Evolutionary conservation across 2,113 vertebrate genomes (phyloP).

Genomic region (Callorhinus ursinus): DNA sequence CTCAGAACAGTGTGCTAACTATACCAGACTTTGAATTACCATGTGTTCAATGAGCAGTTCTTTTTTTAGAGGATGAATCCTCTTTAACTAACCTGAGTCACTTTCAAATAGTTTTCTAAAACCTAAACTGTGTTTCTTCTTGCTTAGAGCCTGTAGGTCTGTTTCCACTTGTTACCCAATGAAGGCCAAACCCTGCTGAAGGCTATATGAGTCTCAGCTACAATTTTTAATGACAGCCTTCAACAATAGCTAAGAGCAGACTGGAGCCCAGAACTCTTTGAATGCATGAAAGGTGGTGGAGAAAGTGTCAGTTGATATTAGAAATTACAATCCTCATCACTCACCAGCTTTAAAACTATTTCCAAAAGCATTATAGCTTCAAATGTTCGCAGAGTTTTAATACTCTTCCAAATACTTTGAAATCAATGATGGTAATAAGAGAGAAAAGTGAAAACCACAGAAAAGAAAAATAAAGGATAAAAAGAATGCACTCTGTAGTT

Average conservation of each 20-base stretch:
- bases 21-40: not conserved
- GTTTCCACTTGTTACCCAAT: not conserved
- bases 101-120: constrained; percentile 24
- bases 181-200: not conserved
- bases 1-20: not conserved
- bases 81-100: not conserved
- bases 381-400: constrained; percentile 28
- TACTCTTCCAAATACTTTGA: constrained; percentile 32
- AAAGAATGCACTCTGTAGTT: not conserved
- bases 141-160: not conserved
- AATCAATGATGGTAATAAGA: not conserved
- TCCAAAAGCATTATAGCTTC: constrained; percentile 49
- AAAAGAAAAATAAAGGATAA: not conserved
- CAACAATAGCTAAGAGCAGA: constrained; percentile 39
- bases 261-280: constrained; percentile 23
- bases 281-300: constrained; percentile 5
- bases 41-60: not conserved
- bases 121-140: not conserved
- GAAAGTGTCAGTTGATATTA: constrained; percentile 56
- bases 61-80: not conserved
- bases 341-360: constrained; percentile 55
- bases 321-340: constrained; percentile 38
- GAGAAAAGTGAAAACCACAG: not conserved
- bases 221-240: constrained; percentile 50
- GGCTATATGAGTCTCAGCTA: not conserved